These are phyloP conservation scores for Syngnathus acus DNA, from an alignment of 2,797 vertebrate genomes.

Conservation along the genomic window DNA sequence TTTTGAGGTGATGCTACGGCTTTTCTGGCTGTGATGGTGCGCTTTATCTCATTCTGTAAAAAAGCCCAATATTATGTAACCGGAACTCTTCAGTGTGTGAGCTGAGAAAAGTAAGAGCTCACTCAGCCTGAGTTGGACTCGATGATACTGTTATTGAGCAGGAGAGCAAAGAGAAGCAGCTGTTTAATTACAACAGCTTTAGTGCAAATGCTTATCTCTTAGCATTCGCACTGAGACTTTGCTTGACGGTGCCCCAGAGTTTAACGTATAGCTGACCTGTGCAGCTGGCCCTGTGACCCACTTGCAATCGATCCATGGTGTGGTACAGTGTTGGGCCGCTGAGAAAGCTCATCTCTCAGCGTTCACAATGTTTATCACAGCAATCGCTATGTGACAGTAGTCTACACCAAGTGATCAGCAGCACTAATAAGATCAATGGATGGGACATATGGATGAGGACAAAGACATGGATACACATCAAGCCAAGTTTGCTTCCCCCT, in stretches of 20 bases:
- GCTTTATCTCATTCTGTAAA: background rate
- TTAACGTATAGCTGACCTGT: background rate
- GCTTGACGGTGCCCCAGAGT: background rate
- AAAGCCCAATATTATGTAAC: background rate
- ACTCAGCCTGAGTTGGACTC: background rate
- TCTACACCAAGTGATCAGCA: conserved; percentile 36
- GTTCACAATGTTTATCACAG: conserved; percentile 11
- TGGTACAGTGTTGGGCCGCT: background rate
- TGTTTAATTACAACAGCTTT: background rate
- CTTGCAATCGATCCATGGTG: background rate
- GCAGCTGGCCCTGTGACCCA: background rate
- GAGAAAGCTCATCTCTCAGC: conserved; percentile 4
- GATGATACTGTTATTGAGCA: background rate
- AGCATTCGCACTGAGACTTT: background rate
- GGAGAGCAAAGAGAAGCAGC: background rate
- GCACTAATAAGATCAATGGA: conserved; percentile 28
- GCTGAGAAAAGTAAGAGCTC: background rate
- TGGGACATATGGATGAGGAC: conserved; percentile 39
- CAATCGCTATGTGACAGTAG: conserved; percentile 25
- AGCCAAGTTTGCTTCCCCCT: conserved; percentile 57
- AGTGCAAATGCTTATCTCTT: background rate
- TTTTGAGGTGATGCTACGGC: background rate
- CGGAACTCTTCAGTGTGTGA: background rate
- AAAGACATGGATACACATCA: conserved; percentile 30
- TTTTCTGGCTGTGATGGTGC: background rate